Conservation (phyloP, 2,888 invertebrate species). For the Lycaena phlaeas region DNA sequence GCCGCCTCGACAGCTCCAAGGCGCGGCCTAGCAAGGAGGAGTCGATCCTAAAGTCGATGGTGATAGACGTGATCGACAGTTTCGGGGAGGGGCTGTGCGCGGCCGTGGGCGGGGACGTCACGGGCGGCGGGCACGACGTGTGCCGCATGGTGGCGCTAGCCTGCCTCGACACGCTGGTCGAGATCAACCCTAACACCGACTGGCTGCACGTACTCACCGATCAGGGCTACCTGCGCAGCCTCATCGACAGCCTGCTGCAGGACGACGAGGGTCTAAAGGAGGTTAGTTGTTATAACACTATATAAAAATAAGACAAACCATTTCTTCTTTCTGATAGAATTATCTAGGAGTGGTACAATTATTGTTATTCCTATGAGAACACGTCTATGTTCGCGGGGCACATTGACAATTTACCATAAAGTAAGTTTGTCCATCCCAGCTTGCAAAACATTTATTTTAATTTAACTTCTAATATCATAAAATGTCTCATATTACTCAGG, state of each 20-base stretch:
- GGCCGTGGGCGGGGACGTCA: conserved; percentile 86
- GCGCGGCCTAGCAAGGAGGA: conserved; percentile 39
- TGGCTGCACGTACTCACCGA: conserved; percentile 56
- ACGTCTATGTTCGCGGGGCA: too few relatives aligned
- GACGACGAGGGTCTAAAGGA: conserved; percentile 79
- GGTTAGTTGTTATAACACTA: too few relatives aligned
- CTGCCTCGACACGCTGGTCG: conserved; percentile 84
- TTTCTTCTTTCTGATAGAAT: too few relatives aligned
- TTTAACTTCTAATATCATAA: too few relatives aligned
- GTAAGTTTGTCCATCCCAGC: too few relatives aligned
- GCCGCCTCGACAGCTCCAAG: conserved; percentile 76
- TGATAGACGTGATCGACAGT: conserved; percentile 69
- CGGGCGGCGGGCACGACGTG: conserved; percentile 87
- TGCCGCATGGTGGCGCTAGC: conserved; percentile 91
- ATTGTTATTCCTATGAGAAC: too few relatives aligned
- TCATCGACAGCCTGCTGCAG: conserved; percentile 85
- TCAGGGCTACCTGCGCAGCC: conserved; percentile 83
- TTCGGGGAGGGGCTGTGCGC: conserved; percentile 88
- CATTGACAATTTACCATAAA: too few relatives aligned
- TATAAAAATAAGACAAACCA: too few relatives aligned
- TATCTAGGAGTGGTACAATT: too few relatives aligned
- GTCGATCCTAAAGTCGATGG: conserved; percentile 53
- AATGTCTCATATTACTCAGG: too few relatives aligned
- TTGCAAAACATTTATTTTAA: too few relatives aligned
- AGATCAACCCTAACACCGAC: conserved; percentile 79